Base-by-base conservation (phyloP, 2,113 vertebrate species). In the Electrona antarctica region DNA sequence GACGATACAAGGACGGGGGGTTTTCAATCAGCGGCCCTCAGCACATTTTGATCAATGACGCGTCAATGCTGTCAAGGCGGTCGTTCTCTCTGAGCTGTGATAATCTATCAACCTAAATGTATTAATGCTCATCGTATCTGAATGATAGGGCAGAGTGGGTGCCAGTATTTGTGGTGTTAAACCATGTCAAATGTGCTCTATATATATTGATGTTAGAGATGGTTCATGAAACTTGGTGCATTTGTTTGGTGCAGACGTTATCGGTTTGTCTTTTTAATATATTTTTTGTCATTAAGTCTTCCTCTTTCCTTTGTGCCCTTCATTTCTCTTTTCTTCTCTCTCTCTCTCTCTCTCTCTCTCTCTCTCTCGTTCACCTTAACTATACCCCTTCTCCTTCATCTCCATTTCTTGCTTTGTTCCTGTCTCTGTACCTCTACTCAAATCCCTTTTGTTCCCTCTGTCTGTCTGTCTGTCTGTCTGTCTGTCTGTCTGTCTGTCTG, bases 11-110 rank as follows among this genome's bases (percentile, higher is more conserved):
- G 21, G 67, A 64, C n/a, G n/a, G n/a, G 13, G 13, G 7, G 13
- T 56, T 56, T 85, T 79, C 80, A 85, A 79, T 90, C 83, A 76
- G 64, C 68, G 29, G 68, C 69, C 21, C 8, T 8, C 0, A n/a
- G 59, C 78, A 58, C 71, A 50, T 54, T 76, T 66, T 83, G 84
- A 88, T 90, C 60, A 52, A 90, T 89, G 81, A 76, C 67, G 79
- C 73, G 71, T 84, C 82, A 61, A 49, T 41, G 69, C 72, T 82
- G 85, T 83, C 84, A 77, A 68, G 82, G 62, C 76, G 66, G 78
- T 68, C 55, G 60, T 78, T 75, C 62, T 74, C 54, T 47, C 7
- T 84, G 85, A 90, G 58, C 70, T 73, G 88, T 85, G 78, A 61
- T 63, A 33, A 2, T 57, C 7, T 47, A 57, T 59, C 57, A 49